Base-by-base conservation (phyloP, 2,888 invertebrate genomes). In the Pasiphila rectangulata region DNA sequence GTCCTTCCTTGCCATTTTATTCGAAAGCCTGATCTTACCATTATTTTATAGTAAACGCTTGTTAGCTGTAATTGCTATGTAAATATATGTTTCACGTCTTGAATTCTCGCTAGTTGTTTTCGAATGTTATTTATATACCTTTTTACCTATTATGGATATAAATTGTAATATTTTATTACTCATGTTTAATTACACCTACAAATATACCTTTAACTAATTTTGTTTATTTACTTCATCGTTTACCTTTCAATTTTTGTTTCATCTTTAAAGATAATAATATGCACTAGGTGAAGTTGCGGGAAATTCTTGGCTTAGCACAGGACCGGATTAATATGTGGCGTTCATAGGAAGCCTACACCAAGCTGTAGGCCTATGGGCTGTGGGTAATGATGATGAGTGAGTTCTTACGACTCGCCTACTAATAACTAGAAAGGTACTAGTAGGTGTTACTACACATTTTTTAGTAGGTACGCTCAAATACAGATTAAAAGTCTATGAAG, bases 1-100 rank as follows among this genome's bases (percentile, higher is more conserved):
- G 17, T 42, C n/a, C 25, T 29, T 34, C 30, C 55, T 55, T 52
- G 55, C 51, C 51, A 51, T 55, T 38, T 56, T 53, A n/a, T 51
- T 56, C 54, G 50, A 57, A 57, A 68, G 73, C 75, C 73, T 61
- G 64, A 66, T 70, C 72, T 75, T 76, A 77, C 78, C 76, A 75
- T 63, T 75, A 69, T 65, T 40, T 46, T 23, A 13, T 41, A 37
- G 32, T 19, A 20, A 32, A 29, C 13, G 23, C 36, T 40, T 56
- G 53, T 47, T 61, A 56, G 32, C 16, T 27, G 44, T 56, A 37
- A 52, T 46, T 57, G 48, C 51, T 59, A 47, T 60, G 59, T 63
- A 60, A 42, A 59, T 61, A 57, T 34, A 44, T 45, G 24, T 34
- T 17, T 38, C 10, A 23, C 35, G n/a, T 27, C 23, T 48, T 37